Evolutionary conservation across 2,797 vertebrate species (phyloP), one percentile per base, ranked within the genome.

Genomic region (Silurus aristotelis): DNA sequence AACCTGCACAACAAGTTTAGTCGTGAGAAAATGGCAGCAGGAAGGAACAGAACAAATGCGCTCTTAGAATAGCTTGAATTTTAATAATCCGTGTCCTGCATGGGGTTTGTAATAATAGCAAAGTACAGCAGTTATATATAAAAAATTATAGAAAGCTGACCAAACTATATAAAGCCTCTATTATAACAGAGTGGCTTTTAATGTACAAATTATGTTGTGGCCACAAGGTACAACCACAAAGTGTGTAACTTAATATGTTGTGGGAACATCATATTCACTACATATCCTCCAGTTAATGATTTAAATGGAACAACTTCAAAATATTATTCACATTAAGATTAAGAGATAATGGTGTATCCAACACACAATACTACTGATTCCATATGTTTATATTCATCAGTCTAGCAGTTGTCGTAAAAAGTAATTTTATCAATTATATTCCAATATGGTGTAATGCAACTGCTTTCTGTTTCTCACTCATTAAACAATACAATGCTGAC

Each of bases 221-320:
- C 76, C 56, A 58, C 73, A 73, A 55, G 71, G 17, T 20, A 56
- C 7, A 1, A 14, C 72, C 46, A 13, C 10, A 61, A 61, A 78
- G 3, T 43, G 56, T 78, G 25, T 31, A 77, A 77, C n/a, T 9
- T 75, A 75, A 75, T n/a, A 75, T 27, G 73, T 76, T 58, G 73
- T 58, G 55, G 25, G 14, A 58, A 58, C 7, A 58, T 76, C 56
- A 20, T 61, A 43, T 14, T 4, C 14, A 67, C 17, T 22, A 13
- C 58, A 38, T 43, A 5, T 10, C 3, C 25, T 76, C 22, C 25
- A 17, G 52, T 55, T 20, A 38, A 60, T 60, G 17, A 77, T 60
- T 77, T 60, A 55, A 15, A 5, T 10, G 10, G 17, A 38, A 12
- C 55, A 20, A 19, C 9, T 15, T 12, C 17, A 77, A 20, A 77